A percentile compares a stretch with the other conserved stretches of the same genome.
Evolutionary conservation across 2,113 vertebrate genomes (phyloP).

Genomic region (Athene noctua): DNA sequence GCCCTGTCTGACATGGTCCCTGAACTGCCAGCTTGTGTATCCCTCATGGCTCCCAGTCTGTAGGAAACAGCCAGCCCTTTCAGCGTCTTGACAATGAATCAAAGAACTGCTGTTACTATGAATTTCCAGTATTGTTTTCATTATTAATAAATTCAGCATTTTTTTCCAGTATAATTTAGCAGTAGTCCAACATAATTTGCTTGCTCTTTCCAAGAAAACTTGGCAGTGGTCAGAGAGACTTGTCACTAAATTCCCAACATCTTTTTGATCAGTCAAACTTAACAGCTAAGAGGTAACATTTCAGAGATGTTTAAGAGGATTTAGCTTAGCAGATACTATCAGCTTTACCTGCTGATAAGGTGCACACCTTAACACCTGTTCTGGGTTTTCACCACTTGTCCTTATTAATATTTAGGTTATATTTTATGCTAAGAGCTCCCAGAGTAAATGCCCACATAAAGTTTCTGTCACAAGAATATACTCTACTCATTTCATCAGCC

Average conservation of each 20-base stretch:
- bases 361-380: neutral
- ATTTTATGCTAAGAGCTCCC: neutral
- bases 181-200: neutral
- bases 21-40: neutral
- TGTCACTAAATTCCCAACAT: neutral
- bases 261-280: neutral
- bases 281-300: neutral
- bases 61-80: neutral
- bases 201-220: neutral
- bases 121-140: neutral
- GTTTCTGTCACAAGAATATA: neutral
- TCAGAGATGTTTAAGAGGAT: neutral
- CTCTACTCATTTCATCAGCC: neutral
- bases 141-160: neutral
- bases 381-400: neutral
- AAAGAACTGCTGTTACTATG: neutral
- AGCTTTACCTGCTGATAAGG: neutral
- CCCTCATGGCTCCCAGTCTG: neutral
- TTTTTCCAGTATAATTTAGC: neutral
- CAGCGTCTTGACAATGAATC: neutral
- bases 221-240: neutral
- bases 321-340: neutral
- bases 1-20: neutral
- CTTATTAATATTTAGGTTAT: constrained; percentile 13
- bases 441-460: neutral